These are phyloP conservation scores for Palythoa grandiflora DNA, from an alignment of 92 coral and sea anemone genomes.

Conservation along the genomic window DNA sequence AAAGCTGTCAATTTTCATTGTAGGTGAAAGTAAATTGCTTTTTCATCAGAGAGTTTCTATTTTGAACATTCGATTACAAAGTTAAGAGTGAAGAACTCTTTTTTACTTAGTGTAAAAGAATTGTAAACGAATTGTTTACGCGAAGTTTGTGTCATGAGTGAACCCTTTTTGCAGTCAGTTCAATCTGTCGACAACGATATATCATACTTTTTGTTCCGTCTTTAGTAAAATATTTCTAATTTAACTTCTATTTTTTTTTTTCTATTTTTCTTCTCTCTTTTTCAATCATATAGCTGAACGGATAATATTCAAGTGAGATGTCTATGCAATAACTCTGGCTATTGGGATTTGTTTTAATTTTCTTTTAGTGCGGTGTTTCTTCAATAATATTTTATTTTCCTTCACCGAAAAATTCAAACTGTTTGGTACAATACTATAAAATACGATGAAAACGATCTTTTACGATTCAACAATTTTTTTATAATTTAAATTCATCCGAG, in stretches of 20 bases:
- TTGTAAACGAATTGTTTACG: too few relatives aligned
- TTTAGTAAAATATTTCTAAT: too few relatives aligned
- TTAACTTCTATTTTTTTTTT: background rate
- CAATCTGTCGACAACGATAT: too few relatives aligned
- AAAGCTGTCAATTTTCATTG: background rate
- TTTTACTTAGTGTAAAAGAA: too few relatives aligned
- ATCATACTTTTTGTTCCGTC: too few relatives aligned
- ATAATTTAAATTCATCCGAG: background rate
- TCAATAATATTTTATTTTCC: background rate
- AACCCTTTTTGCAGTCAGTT: too few relatives aligned
- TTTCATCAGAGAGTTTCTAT: background rate
- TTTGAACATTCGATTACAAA: background rate
- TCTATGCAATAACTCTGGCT: background rate
- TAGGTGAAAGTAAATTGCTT: background rate
- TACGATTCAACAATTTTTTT: too few relatives aligned
- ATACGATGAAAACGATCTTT: background rate
- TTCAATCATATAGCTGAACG: background rate
- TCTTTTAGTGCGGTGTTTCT: background rate
- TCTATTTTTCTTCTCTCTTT: background rate
- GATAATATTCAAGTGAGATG: too few relatives aligned
- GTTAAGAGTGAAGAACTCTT: background rate
- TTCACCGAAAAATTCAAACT: background rate
- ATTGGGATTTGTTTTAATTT: background rate
- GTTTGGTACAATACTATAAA: background rate
- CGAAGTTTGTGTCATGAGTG: too few relatives aligned